Base-by-base conservation (phyloP, 2,113 vertebrate species). In the Gracilinanus agilis region DNA sequence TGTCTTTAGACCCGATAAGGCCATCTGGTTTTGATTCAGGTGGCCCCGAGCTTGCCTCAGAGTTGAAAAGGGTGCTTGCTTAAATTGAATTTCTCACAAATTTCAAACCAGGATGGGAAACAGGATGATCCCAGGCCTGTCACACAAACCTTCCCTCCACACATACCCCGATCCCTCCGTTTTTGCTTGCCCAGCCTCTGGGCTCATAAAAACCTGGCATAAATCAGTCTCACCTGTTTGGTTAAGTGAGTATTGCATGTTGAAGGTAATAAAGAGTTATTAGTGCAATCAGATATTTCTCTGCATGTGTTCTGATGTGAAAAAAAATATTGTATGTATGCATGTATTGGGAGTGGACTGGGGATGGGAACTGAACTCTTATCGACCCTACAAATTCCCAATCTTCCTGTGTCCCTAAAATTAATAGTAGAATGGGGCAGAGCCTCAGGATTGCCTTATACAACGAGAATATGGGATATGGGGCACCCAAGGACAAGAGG, bases 21-120 rank as follows among this genome's bases (percentile, higher is more conserved):
- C 99, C 99, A 99, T 99, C 99, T 99, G 99, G 99, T 99, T 99
- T 99, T 99, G 98, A 99, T 99, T 99, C 99, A 99, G 99, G 99
- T 99, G 98, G 98, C 99, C 97, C 96, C 90, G 91, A 99, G 98
- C 98, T 99, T 97, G 98, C 99, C 99, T 99, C 98, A 97, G 99
- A 99, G 99, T 99, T 99, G 98, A 99, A 99, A 99, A 99, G 99
- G 98, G 98, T 98, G 97, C 95, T 98, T 97, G 92, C 97, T 98
- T 98, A 99, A 99, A 99, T 99, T 99, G 98, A 99, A 99, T 99
- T 99, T 99, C 99, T 99, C 99, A 99, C 99, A 99, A 98, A 99
- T 99, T 98, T 98, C 98, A 99, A 98, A 97, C 98, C 97, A 98
- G 99, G 99, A 99, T 99, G 98, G 96, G 98, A 98, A 99, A 98